Evolutionary conservation across 2,888 invertebrate species (phyloP).

Genomic region (Dione juno): DNA sequence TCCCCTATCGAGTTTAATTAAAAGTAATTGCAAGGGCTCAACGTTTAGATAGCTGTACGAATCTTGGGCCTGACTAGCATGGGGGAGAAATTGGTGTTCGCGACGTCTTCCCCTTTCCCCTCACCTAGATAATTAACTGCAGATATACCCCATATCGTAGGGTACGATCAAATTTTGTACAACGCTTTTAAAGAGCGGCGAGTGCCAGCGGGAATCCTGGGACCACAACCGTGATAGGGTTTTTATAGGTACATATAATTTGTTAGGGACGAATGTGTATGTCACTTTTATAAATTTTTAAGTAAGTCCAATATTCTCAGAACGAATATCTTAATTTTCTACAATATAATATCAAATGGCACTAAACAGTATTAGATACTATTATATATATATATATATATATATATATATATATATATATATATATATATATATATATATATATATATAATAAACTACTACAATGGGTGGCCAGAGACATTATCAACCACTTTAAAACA

Average conservation of each 20-base stretch:
- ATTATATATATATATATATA: no score
- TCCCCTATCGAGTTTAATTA: constrained; percentile 71
- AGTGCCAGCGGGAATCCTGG: constrained; percentile 58
- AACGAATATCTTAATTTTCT: no score
- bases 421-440: no score
- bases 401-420: no score
- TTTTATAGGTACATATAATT: constrained; percentile 62
- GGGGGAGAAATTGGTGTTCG: constrained; percentile 72
- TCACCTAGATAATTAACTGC: constrained; percentile 80
- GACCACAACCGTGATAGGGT: constrained; percentile 67
- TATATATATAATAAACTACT: no score
- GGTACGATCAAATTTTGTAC: constrained; percentile 76
- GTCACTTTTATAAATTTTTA: constrained; percentile 78
- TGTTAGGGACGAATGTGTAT: constrained; percentile 76
- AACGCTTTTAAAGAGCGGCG: constrained; percentile 73
- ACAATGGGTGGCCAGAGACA: constrained; percentile 54
- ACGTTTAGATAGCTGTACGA: constrained; percentile 65
- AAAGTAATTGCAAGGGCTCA: constrained; percentile 75
- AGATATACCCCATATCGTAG: constrained; percentile 70
- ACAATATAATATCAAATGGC: no score
- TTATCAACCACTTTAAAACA: constrained; percentile 56
- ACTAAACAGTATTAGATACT: no score
- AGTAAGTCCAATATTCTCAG: constrained; percentile 41
- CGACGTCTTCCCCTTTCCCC: constrained; percentile 69
- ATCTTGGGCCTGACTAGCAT: constrained; percentile 60